These are phyloP conservation scores for Sminthopsis crassicaudata DNA, from an alignment of 2,113 vertebrate genomes.

Conservation along the genomic window DNA sequence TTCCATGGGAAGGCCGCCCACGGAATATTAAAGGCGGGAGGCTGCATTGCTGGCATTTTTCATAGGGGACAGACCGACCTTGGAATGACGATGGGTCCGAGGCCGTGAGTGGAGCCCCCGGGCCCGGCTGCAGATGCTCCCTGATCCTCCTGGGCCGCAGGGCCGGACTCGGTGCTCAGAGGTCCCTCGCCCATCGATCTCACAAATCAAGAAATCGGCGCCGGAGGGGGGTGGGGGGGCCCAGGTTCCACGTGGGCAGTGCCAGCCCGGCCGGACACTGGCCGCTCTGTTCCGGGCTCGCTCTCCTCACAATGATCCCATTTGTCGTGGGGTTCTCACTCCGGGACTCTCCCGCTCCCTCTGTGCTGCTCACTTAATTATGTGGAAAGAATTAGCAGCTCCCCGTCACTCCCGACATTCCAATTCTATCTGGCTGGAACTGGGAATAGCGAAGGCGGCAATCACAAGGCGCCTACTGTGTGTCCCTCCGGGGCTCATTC, in stretches of 20 bases:
- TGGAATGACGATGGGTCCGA: background rate
- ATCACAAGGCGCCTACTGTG: too few species aligned
- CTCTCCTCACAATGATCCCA: background rate
- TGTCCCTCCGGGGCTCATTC: too few species aligned
- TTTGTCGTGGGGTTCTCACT: background rate
- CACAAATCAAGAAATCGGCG: background rate
- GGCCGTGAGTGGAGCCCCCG: background rate
- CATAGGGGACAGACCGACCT: slow-evolving; percentile 20
- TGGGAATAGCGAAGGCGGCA: background rate
- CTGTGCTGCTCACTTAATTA: background rate
- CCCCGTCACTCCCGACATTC: background rate
- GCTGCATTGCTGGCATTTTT: slow-evolving; percentile 47
- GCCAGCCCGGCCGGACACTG: background rate
- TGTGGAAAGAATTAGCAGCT: background rate
- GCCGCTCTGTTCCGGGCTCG: background rate
- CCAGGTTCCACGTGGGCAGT: background rate
- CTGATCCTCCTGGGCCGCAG: background rate
- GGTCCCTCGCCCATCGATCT: background rate
- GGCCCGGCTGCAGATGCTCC: background rate
- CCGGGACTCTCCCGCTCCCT: background rate
- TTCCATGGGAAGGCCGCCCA: slow-evolving; percentile 43
- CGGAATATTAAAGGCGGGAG: slow-evolving; percentile 52
- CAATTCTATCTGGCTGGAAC: background rate
- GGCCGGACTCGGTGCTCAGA: background rate
- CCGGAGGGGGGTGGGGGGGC: too few species aligned